phyloP scores from a whole-genome alignment of 2,888 invertebrate species.

The Stomorhina lunata region DNA sequence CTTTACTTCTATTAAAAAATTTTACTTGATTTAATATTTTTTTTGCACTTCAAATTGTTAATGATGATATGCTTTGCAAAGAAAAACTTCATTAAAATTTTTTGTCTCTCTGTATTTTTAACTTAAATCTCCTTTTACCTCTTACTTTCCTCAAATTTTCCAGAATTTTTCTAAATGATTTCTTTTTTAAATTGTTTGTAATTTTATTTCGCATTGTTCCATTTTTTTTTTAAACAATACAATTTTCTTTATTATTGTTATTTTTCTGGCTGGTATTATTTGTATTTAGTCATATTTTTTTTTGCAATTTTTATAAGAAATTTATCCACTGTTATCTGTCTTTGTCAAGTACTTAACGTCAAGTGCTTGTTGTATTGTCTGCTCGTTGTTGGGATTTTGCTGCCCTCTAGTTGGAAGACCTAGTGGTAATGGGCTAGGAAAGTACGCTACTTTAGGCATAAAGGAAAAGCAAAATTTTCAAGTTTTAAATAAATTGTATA shows the following conservation, averaged over 20 bases:
- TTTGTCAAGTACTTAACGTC: constrained; percentile 69
- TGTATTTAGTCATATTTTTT: constrained; percentile 27
- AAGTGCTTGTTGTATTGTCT: constrained; percentile 67
- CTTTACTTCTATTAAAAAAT: not conserved
- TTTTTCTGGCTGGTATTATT: constrained; percentile 23
- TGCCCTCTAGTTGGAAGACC: not conserved
- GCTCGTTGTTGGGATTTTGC: constrained; percentile 48
- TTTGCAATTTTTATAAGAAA: constrained; percentile 40
- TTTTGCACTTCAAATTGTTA: not conserved
- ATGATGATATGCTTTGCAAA: not conserved
- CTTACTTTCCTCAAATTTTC: not conserved
- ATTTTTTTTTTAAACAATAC: not conserved
- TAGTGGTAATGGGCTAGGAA: constrained; percentile 1
- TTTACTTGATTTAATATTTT: too few species aligned
- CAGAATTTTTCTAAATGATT: constrained; percentile 53
- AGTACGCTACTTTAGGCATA: constrained; percentile 23
- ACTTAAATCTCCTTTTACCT: not conserved
- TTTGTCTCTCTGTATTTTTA: not conserved
- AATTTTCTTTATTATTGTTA: constrained; percentile 25
- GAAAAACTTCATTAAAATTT: not conserved
- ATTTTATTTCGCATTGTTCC: constrained; percentile 10
- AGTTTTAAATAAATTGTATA: not conserved
- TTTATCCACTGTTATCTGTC: constrained; percentile 67
- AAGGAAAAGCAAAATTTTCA: not conserved
- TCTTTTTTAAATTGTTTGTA: constrained; percentile 54